Base-by-base conservation (phyloP, 2,113 vertebrate genomes). In the Trichomycterus rosablanca region DNA sequence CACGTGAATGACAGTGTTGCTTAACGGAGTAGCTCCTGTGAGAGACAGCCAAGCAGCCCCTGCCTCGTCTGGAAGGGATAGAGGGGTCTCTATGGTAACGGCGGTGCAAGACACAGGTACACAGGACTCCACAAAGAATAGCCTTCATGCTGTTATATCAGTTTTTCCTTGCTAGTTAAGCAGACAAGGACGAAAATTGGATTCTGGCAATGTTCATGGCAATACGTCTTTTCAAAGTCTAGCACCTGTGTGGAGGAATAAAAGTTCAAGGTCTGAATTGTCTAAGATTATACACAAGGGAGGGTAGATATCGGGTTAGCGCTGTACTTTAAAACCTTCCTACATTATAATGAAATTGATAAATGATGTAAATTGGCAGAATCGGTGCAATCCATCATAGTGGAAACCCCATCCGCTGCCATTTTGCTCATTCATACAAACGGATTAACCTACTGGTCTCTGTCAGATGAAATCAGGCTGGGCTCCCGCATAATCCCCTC, bases 71-170 rank as follows among this genome's bases (percentile, higher is more conserved):
- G 78, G 74, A 81, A 66, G 76, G 79, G 79, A 81, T 74, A 72
- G 68, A 78, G 76, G 74, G 69, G 84, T 88, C 87, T 84, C 87
- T 86, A 89, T 89, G 86, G 87, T 86, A 88, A 88, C 85, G 35
- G 78, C 50, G 65, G 71, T 66, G 73, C 53, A 67, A 67, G 76
- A 80, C 75, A 75, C 83, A 88, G 85, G 85, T 86, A 86, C 82
- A 81, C 68, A 78, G 66, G 74, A 81, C 80, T 78, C 75, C 74
- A 52, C 60, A 70, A 71, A 74, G 62, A 75, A 56, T 3, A 50
- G 20, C 65, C 63, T 76, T 59, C 39, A 40, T 68, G 70, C 66
- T 74, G 58, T 52, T 74, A 75, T 51, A 52, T 55, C 26, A 51
- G 18, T 53, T 40, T 63, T 23, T 46, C 54, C 50, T 24, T 35